Evolutionary conservation across 2,888 invertebrate species (phyloP), one percentile per base, ranked within the genome.

Genomic region (Crepidodera aurea): DNA sequence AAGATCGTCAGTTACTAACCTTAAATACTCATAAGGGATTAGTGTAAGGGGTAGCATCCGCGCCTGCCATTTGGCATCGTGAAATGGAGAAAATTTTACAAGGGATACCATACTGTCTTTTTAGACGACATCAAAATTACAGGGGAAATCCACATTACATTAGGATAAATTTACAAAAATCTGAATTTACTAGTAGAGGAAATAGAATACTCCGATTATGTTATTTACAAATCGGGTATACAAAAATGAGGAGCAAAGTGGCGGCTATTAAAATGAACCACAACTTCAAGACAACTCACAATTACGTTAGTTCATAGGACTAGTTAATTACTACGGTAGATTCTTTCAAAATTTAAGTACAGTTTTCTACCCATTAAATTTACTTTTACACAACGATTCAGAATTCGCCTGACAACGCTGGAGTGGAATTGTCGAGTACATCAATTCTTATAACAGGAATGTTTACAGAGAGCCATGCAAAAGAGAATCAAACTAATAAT

Each of bases 1-100:
- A 75, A 16, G 71, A 74, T 63, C 65, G 70, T 57, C 64, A 77
- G 13, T 66, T 73, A 12, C 54, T 78, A 13, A 78, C 77, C 1
- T 65, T 80, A 46, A 77, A 61, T 62, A 79, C 78, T 1, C 77
- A 74, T 54, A 76, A 75, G 55, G 78, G 77, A 2, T 55, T 78
- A 46, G 68, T 73, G 69, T 77, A 72, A 61, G 78, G 77, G 1
- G 60, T 78, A 2, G 72, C 77, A 7, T 22, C 34, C 34, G 68
- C 65, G n/a, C 69, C 65, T n/a, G 61, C 40, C n/a, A 66, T 66
- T 22, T 69, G 57, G 60, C 69, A 68, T 48, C 15, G 64, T 2
- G 34, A 51, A 42, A 75, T 78, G 57, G 73, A 77, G 55, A 68
- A 71, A 32, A 39, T 74, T 18, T 18, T 75, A 6, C 37, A 16